These are phyloP conservation scores for Pterocles burchelli DNA, from an alignment of 2,113 vertebrate species.

Conservation along the genomic window DNA sequence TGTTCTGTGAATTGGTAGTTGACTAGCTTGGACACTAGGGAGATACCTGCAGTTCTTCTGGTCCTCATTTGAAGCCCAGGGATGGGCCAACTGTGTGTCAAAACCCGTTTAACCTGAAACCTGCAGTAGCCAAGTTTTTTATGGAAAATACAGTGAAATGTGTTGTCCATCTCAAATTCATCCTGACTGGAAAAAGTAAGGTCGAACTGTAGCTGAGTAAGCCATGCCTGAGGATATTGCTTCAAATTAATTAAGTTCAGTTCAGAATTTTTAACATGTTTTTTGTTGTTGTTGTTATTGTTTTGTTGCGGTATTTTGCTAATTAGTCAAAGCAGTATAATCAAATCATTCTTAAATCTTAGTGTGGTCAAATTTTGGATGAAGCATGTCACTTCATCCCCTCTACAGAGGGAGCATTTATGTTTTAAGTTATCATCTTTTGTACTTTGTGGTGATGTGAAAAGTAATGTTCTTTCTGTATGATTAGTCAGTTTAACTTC, in stretches of 20 bases:
- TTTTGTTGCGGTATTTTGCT: neutral
- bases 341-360: neutral
- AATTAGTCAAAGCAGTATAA: neutral
- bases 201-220: neutral
- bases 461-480: neutral
- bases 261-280: neutral
- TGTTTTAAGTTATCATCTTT: neutral
- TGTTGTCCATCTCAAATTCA: neutral
- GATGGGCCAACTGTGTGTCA: neutral
- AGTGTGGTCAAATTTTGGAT: neutral
- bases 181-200: neutral
- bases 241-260: neutral
- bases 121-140: neutral
- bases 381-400: neutral
- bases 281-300: neutral
- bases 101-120: neutral
- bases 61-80: neutral
- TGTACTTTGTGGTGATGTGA: neutral
- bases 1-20: neutral
- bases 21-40: neutral
- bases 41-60: neutral
- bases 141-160: neutral
- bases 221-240: neutral
- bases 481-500: neutral
- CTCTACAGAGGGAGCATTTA: neutral